Evolutionary conservation across 2,888 invertebrate genomes (phyloP).

Genomic region (Dilophus febrilis): DNA sequence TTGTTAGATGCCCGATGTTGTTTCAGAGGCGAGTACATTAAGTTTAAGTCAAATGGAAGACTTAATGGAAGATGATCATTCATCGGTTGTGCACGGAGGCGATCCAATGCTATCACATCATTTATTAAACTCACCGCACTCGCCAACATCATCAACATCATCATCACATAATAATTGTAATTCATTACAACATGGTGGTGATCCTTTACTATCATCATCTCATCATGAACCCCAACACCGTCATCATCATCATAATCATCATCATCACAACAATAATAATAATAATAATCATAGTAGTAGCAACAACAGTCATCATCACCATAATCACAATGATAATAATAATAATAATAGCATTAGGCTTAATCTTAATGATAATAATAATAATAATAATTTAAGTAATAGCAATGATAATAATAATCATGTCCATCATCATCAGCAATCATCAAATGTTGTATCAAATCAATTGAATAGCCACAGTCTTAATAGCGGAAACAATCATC

Average conservation of each 20-base stretch:
- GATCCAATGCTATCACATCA: slow-evolving; percentile 43
- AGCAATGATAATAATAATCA: no score
- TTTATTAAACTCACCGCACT: slow-evolving; percentile 29
- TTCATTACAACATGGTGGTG: slow-evolving; percentile 17
- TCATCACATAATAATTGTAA: slow-evolving; percentile 1
- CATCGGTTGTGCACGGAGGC: slow-evolving; percentile 33
- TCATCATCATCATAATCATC: neutral
- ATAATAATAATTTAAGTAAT: no score
- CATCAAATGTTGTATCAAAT: no score
- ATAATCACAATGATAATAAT: slow-evolving; percentile 7
- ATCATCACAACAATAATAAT: slow-evolving; percentile 1
- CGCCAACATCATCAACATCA: slow-evolving; percentile 23
- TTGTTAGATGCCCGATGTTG: slow-evolving; percentile 37
- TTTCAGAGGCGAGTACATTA: slow-evolving; percentile 34
- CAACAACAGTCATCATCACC: slow-evolving; percentile 6
- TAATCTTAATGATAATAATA: no score
- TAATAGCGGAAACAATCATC: no score
- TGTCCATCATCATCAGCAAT: no score
- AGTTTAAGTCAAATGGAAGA: slow-evolving; percentile 46
- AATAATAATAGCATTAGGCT: no score
- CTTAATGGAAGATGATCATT: slow-evolving; percentile 44
- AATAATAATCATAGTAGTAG: no score
- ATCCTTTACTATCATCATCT: slow-evolving; percentile 24
- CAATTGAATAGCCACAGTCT: no score
- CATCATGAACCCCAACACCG: slow-evolving; percentile 13